These are phyloP conservation scores for Crenichthys baileyi DNA, from an alignment of 2,797 vertebrate species.

Conservation along the genomic window DNA sequence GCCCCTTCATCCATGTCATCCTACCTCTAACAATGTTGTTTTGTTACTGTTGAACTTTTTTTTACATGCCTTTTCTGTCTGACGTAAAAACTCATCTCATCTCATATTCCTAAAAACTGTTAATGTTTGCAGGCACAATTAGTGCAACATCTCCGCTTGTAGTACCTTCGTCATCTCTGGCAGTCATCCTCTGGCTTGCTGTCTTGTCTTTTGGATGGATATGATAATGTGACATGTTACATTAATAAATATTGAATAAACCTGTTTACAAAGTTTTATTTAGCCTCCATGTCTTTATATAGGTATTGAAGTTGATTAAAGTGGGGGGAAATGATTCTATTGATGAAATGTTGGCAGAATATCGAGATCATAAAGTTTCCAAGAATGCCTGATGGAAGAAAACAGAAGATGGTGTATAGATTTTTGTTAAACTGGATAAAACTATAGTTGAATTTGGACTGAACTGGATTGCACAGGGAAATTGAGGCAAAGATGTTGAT, in stretches of 20 bases:
- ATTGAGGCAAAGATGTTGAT: background rate
- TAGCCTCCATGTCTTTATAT: constrained; percentile 13
- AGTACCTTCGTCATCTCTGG: constrained; percentile 11
- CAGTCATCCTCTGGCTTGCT: constrained; percentile 20
- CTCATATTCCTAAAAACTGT: constrained; percentile 29
- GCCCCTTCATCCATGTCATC: constrained; percentile 24
- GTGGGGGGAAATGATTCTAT: background rate
- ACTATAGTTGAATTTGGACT: background rate
- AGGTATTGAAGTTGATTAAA: too few species aligned
- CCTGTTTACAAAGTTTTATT: constrained; percentile 41
- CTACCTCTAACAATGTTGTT: constrained; percentile 40
- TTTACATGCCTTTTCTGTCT: constrained; percentile 77
- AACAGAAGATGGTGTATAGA: too few species aligned
- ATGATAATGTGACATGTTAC: constrained; percentile 55
- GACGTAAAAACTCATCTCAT: constrained; percentile 53
- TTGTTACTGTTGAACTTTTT: constrained; percentile 44
- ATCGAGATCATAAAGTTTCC: too few species aligned
- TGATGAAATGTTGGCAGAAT: background rate
- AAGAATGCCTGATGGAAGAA: too few species aligned
- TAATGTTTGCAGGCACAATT: constrained; percentile 37
- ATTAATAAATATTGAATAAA: constrained; percentile 73
- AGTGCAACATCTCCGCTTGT: constrained; percentile 12
- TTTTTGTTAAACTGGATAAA: background rate
- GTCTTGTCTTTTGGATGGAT: constrained; percentile 38
- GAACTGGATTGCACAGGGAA: background rate